Evolutionary conservation across 2,113 vertebrate species (phyloP).

Genomic region (Hyperopisus bebe): DNA sequence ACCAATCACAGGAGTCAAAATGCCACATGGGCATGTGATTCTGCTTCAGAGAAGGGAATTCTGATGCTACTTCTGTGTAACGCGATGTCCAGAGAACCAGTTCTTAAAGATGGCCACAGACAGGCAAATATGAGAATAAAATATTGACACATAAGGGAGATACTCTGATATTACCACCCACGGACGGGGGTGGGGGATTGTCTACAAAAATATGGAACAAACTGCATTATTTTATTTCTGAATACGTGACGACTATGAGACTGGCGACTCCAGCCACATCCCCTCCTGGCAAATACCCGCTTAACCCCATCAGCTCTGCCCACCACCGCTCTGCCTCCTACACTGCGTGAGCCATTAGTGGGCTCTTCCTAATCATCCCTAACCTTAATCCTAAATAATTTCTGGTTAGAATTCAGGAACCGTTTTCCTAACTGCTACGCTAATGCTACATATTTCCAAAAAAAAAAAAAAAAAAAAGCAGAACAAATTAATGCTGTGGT

Average conservation of each 20-base stretch:
- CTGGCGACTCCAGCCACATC: not conserved
- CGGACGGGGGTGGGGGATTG: not conserved
- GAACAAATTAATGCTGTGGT: not conserved
- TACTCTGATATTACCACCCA: not conserved
- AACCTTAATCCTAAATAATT: not conserved
- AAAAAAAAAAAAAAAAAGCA: not conserved
- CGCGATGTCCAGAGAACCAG: not conserved
- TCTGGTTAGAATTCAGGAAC: not conserved
- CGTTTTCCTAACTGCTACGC: not conserved
- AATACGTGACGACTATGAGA: not conserved
- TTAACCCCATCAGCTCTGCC: not conserved
- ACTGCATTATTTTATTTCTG: not conserved
- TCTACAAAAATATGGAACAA: not conserved
- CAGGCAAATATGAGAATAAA: not conserved
- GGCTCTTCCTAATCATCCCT: not conserved
- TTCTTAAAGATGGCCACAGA: not conserved
- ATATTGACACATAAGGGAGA: not conserved
- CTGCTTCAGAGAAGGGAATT: not conserved
- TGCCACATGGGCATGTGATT: not conserved
- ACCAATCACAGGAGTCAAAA: not conserved
- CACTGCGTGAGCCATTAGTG: not conserved
- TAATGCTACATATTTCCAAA: not conserved
- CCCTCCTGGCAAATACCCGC: not conserved
- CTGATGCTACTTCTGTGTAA: not conserved
- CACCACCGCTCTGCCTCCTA: rapidly evolving